phyloP scores from a whole-genome alignment of 2,113 vertebrate genomes.

The Archocentrus centrarchus region DNA sequence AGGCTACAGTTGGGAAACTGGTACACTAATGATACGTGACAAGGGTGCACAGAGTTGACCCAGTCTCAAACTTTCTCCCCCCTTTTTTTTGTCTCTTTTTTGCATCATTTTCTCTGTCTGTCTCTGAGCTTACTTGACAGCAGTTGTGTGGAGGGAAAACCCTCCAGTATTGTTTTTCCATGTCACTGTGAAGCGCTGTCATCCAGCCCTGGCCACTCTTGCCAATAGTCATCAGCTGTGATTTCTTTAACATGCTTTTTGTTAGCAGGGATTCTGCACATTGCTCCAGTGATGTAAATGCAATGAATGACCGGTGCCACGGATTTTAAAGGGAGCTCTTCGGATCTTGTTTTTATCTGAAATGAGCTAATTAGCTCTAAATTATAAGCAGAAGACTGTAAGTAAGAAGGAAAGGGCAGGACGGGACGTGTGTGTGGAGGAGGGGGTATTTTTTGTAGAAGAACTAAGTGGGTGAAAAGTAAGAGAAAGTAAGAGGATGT shows the following conservation, averaged over 20 bases:
- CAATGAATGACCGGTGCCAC: slow-evolving; percentile 45
- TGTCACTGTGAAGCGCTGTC: slow-evolving; percentile 65
- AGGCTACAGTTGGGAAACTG: slow-evolving; percentile 50
- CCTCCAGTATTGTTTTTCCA: slow-evolving; percentile 69
- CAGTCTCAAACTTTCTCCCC: slow-evolving; percentile 70
- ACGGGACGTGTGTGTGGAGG: slow-evolving; percentile 7
- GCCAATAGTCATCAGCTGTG: slow-evolving; percentile 64
- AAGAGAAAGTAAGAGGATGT: slow-evolving; percentile 42
- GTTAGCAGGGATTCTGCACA: slow-evolving; percentile 27
- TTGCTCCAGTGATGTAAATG: slow-evolving; percentile 17
- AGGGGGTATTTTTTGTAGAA: neutral
- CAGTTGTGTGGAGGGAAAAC: slow-evolving; percentile 57
- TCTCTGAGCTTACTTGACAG: slow-evolving; percentile 73
- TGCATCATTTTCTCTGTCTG: slow-evolving; percentile 50
- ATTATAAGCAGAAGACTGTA: slow-evolving; percentile 41
- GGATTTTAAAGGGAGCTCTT: slow-evolving; percentile 28
- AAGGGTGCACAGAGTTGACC: slow-evolving; percentile 70
- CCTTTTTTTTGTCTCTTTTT: slow-evolving; percentile 50
- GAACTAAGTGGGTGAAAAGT: slow-evolving; percentile 42
- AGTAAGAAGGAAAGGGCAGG: slow-evolving; percentile 39
- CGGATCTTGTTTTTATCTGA: slow-evolving; percentile 43
- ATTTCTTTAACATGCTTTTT: slow-evolving; percentile 60
- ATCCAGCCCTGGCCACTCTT: slow-evolving; percentile 42
- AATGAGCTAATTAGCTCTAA: slow-evolving; percentile 61
- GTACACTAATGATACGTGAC: slow-evolving; percentile 72